Percentiles rank a stretch among this genome's conserved stretches.
Conservation (phyloP, 2,113 vertebrate species). For the Protomyctophum bolini region DNA sequence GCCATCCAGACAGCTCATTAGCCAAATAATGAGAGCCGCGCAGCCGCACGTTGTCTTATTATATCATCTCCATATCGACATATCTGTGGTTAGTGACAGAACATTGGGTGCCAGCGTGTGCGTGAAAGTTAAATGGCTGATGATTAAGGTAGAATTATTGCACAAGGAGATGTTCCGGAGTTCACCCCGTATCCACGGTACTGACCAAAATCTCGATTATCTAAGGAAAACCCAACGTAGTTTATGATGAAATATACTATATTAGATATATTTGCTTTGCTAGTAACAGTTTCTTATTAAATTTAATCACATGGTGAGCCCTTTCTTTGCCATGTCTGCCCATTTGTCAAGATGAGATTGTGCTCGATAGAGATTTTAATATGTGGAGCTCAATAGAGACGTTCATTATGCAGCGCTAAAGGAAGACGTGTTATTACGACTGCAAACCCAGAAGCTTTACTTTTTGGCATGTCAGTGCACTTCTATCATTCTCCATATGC, state of each 20-base stretch:
- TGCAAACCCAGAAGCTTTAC: too few species aligned
- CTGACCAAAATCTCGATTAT: slow-evolving; percentile 3
- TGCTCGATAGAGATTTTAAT: too few species aligned
- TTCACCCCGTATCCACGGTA: not conserved
- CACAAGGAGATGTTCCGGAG: slow-evolving; percentile 15
- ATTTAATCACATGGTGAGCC: too few species aligned
- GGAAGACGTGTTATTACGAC: too few species aligned
- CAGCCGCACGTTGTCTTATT: slow-evolving; percentile 64
- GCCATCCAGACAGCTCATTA: slow-evolving; percentile 79
- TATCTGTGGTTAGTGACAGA: slow-evolving; percentile 66
- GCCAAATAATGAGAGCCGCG: slow-evolving; percentile 73
- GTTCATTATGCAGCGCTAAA: too few species aligned
- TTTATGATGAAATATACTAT: not conserved
- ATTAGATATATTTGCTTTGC: too few species aligned
- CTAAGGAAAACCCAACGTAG: slow-evolving; percentile 21
- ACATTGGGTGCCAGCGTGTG: slow-evolving; percentile 55
- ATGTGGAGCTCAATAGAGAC: too few species aligned
- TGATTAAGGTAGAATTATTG: slow-evolving; percentile 49
- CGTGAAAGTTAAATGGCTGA: slow-evolving; percentile 33
- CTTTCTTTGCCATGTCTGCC: too few species aligned
- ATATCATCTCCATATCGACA: slow-evolving; percentile 60
- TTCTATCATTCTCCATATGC: too few species aligned
- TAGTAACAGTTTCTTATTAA: too few species aligned
- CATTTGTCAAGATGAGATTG: too few species aligned
- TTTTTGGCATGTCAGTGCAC: too few species aligned